Conservation (phyloP, 2,113 vertebrate species). For the Cyphomyrus plagiostoma region DNA sequence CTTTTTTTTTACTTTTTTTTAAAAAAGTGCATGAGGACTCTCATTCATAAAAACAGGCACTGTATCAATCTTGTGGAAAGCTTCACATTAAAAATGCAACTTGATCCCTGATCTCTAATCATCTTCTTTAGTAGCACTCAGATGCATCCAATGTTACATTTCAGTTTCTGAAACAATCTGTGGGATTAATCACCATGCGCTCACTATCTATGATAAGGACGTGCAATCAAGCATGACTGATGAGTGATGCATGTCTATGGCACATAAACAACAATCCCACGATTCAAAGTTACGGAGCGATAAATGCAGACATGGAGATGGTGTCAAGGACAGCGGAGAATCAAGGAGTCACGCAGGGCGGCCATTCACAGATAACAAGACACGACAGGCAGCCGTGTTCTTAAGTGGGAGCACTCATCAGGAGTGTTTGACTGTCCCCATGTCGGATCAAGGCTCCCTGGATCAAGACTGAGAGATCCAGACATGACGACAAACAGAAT, state of each 20-base stretch:
- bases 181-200: neutral
- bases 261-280: neutral
- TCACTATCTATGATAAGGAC: neutral
- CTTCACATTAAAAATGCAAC: neutral
- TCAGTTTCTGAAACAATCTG: neutral
- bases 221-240: neutral
- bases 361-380: neutral
- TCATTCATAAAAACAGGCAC: neutral
- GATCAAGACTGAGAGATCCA: neutral
- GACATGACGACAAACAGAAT: neutral
- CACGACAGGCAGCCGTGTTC: neutral
- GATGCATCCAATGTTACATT: neutral
- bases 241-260: neutral
- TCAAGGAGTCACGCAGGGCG: neutral
- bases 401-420: neutral
- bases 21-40: neutral
- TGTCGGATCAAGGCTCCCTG: neutral
- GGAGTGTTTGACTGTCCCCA: neutral
- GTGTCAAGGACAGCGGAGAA: neutral
- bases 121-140: neutral
- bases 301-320: neutral
- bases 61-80: neutral
- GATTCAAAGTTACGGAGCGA: neutral
- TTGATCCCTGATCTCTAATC: neutral
- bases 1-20: no score